Conservation (phyloP, 2,888 invertebrate genomes). For the Tribolium freemani region DNA sequence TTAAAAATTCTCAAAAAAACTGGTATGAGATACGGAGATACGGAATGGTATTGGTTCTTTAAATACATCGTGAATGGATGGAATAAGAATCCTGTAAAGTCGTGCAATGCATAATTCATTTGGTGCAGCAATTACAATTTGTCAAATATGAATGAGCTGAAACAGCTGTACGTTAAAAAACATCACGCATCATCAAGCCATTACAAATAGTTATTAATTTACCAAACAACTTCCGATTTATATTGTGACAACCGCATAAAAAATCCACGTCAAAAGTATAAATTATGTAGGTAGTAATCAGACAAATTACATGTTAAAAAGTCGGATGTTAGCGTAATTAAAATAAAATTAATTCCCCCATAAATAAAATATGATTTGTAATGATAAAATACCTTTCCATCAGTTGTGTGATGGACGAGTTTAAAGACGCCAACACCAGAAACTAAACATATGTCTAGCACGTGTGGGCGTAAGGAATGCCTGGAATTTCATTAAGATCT, state of each 20-base stretch:
- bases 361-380: not conserved
- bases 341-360: slow-evolving; percentile 1
- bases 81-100: slow-evolving; percentile 11
- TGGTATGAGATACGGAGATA: too few relatives aligned
- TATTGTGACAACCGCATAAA: not conserved
- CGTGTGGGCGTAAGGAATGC: slow-evolving; percentile 53
- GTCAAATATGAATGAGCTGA: slow-evolving; percentile 39
- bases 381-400: slow-evolving; percentile 55
- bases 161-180: slow-evolving; percentile 16
- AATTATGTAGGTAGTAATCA: not conserved
- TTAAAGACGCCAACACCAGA: slow-evolving; percentile 37
- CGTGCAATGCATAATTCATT: slow-evolving; percentile 39
- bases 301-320: not conserved
- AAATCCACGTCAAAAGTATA: not conserved
- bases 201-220: not conserved
- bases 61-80: slow-evolving; percentile 32
- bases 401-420: slow-evolving; percentile 41
- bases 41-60: not conserved
- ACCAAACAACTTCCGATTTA: slow-evolving; percentile 1
- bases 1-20: too few relatives aligned
- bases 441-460: slow-evolving; percentile 57
- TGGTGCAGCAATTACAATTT: slow-evolving; percentile 35
- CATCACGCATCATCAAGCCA: slow-evolving; percentile 1
- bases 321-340: not conserved
- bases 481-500: slow-evolving; percentile 58